phyloP scores from a whole-genome alignment of 2,888 invertebrate species.

The Lepidocyrtoides sp. region DNA sequence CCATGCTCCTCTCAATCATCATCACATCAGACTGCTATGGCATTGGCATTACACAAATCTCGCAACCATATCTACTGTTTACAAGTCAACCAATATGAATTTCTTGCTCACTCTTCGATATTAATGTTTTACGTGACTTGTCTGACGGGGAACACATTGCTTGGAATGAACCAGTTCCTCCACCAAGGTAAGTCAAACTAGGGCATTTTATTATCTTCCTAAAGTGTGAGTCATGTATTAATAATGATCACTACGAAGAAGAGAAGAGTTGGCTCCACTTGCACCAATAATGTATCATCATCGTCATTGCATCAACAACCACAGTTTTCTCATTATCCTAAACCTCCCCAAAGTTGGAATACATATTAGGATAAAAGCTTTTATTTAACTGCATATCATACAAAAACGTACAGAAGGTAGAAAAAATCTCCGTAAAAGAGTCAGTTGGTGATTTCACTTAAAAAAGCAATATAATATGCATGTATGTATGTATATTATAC shows the following conservation, averaged over 20 bases:
- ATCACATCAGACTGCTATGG: not conserved
- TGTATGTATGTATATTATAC: no score
- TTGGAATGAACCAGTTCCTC: not conserved
- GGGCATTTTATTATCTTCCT: not conserved
- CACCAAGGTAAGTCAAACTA: no score
- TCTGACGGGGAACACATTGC: not conserved
- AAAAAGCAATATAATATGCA: no score
- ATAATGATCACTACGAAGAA: not conserved
- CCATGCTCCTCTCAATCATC: not conserved
- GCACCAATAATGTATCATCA: not conserved
- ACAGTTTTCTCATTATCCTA: not conserved
- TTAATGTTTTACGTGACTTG: constrained; percentile 25
- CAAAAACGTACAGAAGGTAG: not conserved
- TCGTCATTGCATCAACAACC: not conserved
- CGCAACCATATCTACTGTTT: not conserved
- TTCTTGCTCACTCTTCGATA: not conserved
- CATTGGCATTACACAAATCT: not conserved
- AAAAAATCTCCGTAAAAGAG: no score
- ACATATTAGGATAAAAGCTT: not conserved
- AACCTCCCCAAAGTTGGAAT: not conserved
- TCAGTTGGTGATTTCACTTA: no score
- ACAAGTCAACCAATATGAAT: not conserved
- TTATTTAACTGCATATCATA: not conserved
- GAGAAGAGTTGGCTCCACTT: no score
- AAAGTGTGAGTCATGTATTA: constrained; percentile 1